Conservation (phyloP, 1,140 invertebrate genomes). For the Drosophila tropicalis region DNA sequence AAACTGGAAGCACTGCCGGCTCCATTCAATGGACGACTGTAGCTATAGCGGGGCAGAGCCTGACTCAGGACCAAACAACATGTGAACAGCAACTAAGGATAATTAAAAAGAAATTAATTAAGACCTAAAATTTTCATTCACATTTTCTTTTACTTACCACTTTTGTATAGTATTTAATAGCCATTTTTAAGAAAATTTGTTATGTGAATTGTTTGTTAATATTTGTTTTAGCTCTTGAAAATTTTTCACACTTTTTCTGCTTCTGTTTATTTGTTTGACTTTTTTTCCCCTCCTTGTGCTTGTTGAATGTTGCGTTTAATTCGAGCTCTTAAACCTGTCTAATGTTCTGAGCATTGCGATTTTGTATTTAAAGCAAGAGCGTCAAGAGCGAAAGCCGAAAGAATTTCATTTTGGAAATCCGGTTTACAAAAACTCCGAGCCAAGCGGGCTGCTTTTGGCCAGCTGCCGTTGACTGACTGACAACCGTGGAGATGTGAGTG, state of each 20-base stretch:
- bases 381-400: constrained; percentile 58
- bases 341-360: constrained; percentile 68
- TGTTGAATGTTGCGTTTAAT: constrained; percentile 41
- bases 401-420: constrained; percentile 65
- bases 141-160: constrained; percentile 42
- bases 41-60: constrained; percentile 60
- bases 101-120: background rate
- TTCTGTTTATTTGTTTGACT: constrained; percentile 27
- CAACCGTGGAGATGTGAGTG: constrained; percentile 60
- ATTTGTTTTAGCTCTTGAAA: constrained; percentile 10
- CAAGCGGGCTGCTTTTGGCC: constrained; percentile 35
- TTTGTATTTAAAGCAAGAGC: constrained; percentile 72
- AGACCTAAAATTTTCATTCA: background rate
- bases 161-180: constrained; percentile 26
- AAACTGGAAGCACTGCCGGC: constrained; percentile 46
- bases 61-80: constrained; percentile 38
- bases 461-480: constrained; percentile 31
- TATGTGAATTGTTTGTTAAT: background rate
- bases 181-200: constrained; percentile 31
- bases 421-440: constrained; percentile 58
- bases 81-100: constrained; percentile 23
- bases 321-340: constrained; percentile 73
- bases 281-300: background rate
- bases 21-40: constrained; percentile 46
- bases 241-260: constrained; percentile 31